phyloP scores from a whole-genome alignment of 2,113 vertebrate species.

The Cephalopholis sonnerati region DNA sequence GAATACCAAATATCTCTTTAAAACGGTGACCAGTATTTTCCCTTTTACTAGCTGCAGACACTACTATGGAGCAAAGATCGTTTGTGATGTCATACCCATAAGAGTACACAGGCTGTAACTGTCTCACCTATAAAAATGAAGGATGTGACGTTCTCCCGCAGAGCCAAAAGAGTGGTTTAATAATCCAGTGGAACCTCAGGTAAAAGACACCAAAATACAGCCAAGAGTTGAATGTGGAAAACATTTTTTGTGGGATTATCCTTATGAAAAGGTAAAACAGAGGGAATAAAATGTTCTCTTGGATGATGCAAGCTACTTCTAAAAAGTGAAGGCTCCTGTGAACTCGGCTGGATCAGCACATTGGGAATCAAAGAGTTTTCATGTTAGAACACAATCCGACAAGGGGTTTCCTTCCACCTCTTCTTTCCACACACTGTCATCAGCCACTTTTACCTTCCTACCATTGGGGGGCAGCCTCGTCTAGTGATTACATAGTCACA shows the following conservation, averaged over 20 bases:
- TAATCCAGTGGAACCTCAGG: constrained; percentile 21
- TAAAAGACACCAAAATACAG: constrained; percentile 10
- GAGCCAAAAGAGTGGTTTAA: constrained; percentile 11
- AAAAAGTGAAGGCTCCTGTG: constrained; percentile 24
- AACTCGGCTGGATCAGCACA: background rate
- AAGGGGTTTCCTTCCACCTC: constrained; percentile 21
- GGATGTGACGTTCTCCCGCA: background rate
- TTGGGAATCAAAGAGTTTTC: background rate
- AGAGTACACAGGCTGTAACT: constrained; percentile 3
- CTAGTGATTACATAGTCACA: background rate
- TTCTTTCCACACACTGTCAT: background rate
- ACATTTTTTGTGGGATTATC: background rate
- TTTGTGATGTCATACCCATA: constrained; percentile 5
- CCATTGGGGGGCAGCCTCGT: constrained; percentile 29
- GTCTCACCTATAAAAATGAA: constrained; percentile 15
- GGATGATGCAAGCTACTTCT: constrained; percentile 23
- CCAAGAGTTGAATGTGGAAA: background rate
- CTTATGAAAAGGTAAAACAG: background rate
- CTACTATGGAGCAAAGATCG: constrained; percentile 26
- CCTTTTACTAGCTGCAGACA: constrained; percentile 40
- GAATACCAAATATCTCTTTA: constrained; percentile 54
- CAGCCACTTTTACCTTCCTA: background rate
- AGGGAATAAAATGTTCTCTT: background rate
- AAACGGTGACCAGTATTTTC: constrained; percentile 43
- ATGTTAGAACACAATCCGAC: background rate